Percentiles rank a stretch among this genome's conserved stretches.
These are phyloP conservation scores for Anomalospiza imberbis DNA, from an alignment of 2,797 vertebrate species.

Conservation along the genomic window DNA sequence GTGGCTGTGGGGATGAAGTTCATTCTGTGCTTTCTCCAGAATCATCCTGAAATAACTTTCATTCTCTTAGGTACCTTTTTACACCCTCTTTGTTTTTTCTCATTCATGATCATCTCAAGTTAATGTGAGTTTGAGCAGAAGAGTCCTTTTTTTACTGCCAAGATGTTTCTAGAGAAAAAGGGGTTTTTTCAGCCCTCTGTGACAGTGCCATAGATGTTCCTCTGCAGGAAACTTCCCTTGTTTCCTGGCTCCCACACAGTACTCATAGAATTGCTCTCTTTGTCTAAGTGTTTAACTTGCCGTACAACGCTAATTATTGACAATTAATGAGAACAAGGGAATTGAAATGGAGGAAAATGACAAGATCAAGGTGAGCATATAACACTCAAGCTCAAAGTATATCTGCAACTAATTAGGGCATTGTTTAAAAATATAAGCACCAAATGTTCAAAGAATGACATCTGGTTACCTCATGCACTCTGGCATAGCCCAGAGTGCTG, in stretches of 20 bases:
- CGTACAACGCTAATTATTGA: neutral
- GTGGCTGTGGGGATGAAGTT: neutral
- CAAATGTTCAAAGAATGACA: neutral
- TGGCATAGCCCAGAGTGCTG: neutral
- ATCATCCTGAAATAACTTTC: neutral
- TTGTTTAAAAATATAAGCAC: neutral
- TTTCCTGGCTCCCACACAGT: neutral
- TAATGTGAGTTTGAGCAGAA: neutral
- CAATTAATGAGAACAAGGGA: neutral
- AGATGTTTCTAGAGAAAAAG: neutral
- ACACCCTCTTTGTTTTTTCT: neutral
- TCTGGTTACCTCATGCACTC: neutral
- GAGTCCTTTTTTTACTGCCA: neutral
- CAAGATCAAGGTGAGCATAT: neutral
- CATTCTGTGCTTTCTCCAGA: neutral
- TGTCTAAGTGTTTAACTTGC: neutral
- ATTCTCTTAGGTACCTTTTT: neutral
- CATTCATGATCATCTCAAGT: neutral
- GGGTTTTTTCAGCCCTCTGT: fast-evolving
- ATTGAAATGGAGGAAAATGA: neutral
- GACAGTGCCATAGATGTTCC: no score
- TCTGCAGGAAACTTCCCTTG: neutral
- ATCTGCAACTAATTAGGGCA: neutral
- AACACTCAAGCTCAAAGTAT: neutral
- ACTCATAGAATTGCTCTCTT: neutral